Evolutionary conservation across 2,797 vertebrate species (phyloP).

Genomic region (Hipposideros larvatus): DNA sequence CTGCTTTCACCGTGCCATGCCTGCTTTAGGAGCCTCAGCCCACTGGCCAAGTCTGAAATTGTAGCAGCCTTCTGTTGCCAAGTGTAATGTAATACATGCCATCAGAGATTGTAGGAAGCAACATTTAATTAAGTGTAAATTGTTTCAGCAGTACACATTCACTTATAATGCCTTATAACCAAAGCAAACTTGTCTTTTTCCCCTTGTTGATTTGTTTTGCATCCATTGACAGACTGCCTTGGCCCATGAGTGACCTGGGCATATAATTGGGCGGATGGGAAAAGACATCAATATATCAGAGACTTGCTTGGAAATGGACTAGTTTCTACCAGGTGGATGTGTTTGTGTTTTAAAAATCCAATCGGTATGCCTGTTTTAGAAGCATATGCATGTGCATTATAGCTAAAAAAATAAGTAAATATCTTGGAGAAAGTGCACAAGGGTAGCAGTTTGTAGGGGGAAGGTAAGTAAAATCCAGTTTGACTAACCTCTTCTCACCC

Average conservation of each 20-base stretch:
- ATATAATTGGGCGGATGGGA: neutral
- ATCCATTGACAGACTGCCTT: neutral
- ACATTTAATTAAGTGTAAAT: neutral
- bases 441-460: neutral
- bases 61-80: neutral
- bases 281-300: neutral
- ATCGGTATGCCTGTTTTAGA: conserved; percentile 16
- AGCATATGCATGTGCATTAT: neutral
- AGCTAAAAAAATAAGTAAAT: conserved; percentile 39
- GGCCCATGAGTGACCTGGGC: neutral
- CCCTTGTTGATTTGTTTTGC: neutral
- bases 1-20: neutral
- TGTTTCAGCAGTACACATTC: conserved; percentile 33
- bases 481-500: neutral
- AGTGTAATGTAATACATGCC: neutral
- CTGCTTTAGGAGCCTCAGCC: neutral
- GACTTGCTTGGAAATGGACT: conserved; percentile 8
- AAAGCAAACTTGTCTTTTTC: neutral
- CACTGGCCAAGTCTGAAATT: neutral
- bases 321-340: neutral
- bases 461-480: conserved; percentile 46
- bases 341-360: conserved; percentile 40
- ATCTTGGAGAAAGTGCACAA: neutral
- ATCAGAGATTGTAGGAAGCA: neutral
- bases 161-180: neutral